Percentiles rank a stretch among this genome's conserved stretches.
These are phyloP conservation scores for Echinarachnius parma DNA, from an alignment of 53 echinoderm and acorn worm species.

Conservation along the genomic window DNA sequence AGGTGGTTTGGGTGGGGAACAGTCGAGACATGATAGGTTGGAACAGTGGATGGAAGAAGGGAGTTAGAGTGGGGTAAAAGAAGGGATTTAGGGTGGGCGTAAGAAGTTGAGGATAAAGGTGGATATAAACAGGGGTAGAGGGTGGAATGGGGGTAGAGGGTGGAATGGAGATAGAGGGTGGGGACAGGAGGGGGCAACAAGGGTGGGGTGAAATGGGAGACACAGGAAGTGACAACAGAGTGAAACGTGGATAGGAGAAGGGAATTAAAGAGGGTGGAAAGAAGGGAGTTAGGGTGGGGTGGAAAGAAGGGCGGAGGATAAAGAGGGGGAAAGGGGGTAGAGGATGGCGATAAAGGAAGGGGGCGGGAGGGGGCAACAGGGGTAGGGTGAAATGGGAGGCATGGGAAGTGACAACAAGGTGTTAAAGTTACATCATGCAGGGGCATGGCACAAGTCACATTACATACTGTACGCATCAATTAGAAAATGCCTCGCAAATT, in stretches of 20 bases:
- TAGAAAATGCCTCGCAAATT: no score
- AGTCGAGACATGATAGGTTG: conserved; percentile 1
- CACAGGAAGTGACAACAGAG: background rate
- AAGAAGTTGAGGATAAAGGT: background rate
- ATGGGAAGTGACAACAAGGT: conserved; percentile 45
- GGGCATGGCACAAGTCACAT: conserved; percentile 6
- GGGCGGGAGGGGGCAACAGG: conserved; percentile 1
- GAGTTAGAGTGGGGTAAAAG: conserved; percentile 4
- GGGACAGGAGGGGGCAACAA: background rate
- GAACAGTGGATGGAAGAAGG: background rate
- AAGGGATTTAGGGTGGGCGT: background rate
- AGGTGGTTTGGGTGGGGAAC: background rate
- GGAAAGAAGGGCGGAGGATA: background rate
- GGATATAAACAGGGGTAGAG: background rate
- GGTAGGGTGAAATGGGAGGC: background rate
- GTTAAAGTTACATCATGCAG: conserved; percentile 48
- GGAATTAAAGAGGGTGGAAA: background rate
- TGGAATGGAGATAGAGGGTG: background rate
- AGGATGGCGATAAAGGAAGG: background rate
- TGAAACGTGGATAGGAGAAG: background rate
- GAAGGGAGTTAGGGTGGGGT: conserved; percentile 9
- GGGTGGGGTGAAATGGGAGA: background rate
- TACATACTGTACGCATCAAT: conserved; percentile 3
- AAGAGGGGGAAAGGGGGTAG: background rate
- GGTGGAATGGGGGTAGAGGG: background rate